Percentiles rank a stretch among this genome's conserved stretches.
phyloP scores from a whole-genome alignment of 2,888 invertebrate genomes.

The Mamestra brassicae region DNA sequence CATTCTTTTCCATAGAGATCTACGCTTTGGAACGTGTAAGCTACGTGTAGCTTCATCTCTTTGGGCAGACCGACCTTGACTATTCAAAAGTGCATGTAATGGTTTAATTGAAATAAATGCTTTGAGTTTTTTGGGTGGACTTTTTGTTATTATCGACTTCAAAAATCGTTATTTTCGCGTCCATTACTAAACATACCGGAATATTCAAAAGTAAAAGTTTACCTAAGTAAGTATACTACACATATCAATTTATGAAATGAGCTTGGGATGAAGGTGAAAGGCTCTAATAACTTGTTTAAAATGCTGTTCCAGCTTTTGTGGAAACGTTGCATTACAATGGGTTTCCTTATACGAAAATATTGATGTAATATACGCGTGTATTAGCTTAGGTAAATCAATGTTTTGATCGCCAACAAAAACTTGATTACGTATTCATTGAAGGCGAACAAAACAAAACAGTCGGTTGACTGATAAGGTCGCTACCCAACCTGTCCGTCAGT shows the following conservation, averaged over 20 bases:
- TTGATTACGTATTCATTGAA: conserved; percentile 38
- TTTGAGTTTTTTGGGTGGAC: too few species aligned
- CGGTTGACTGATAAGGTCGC: conserved; percentile 19
- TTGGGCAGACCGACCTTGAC: too few species aligned
- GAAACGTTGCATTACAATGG: not conserved
- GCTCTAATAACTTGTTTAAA: conserved; percentile 26
- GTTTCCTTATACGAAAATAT: conserved; percentile 4
- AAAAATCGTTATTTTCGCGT: not conserved
- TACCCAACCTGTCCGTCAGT: not conserved
- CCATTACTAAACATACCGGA: conserved; percentile 1
- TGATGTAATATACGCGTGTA: not conserved
- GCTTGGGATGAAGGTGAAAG: conserved; percentile 34
- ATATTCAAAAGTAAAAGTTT: conserved; percentile 6
- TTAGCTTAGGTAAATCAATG: conserved; percentile 18
- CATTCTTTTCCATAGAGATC: too few species aligned
- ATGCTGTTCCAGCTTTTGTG: conserved; percentile 11
- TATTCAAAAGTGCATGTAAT: too few species aligned
- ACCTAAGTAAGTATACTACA: not conserved
- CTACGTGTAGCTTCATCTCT: too few species aligned
- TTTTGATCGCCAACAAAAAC: conserved; percentile 17
- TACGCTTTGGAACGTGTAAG: too few species aligned
- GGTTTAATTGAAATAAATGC: too few species aligned
- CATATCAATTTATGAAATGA: conserved; percentile 35
- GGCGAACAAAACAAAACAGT: conserved; percentile 29
- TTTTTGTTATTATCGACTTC: not conserved